These are phyloP conservation scores for Lasioglossum vierecki DNA, from an alignment of 2,888 invertebrate species.

Conservation along the genomic window DNA sequence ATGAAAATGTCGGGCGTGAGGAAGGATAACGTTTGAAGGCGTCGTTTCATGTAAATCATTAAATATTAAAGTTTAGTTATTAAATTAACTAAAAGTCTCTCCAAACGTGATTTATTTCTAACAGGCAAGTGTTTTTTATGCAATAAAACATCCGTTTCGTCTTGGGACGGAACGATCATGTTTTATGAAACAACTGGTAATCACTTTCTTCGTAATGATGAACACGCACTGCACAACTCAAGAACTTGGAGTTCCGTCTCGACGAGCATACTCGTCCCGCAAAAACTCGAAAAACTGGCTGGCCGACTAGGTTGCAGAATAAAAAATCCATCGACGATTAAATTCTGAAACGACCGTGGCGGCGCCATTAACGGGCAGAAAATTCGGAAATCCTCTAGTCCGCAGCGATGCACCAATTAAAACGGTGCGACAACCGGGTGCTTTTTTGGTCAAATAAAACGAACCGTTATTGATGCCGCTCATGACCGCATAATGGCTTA, in stretches of 20 bases:
- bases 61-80: no score
- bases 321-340: neutral
- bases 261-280: neutral
- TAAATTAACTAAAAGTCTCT: no score
- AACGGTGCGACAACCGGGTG: neutral
- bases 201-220: neutral
- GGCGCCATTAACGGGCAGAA: neutral
- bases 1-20: no score
- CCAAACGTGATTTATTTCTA: no score
- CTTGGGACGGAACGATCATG: no score
- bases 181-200: neutral
- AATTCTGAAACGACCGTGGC: neutral
- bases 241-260: neutral
- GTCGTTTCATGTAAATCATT: no score
- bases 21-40: no score
- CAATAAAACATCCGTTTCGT: no score
- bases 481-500: conserved; percentile 13
- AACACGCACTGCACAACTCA: neutral
- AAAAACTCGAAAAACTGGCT: neutral
- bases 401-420: conserved; percentile 6
- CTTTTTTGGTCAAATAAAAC: neutral
- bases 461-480: conserved; percentile 14
- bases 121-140: no score
- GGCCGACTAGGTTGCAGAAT: neutral
- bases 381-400: neutral